A percentile compares a stretch with the other conserved stretches of the same genome.
Evolutionary conservation across 1,140 invertebrate genomes (phyloP).

Genomic region (Trichonephila clavipes): DNA sequence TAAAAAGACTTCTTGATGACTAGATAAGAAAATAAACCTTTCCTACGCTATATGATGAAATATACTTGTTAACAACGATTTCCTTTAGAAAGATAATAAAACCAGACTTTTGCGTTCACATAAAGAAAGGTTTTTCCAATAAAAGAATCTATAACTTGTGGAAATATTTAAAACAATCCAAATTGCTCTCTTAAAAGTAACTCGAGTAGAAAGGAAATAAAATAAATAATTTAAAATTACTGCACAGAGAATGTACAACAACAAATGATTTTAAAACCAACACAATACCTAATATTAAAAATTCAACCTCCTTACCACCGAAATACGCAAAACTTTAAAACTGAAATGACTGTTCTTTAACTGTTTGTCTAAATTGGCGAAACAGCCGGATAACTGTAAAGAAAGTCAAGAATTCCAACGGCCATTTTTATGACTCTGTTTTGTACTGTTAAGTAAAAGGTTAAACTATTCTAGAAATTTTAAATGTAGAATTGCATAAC

Average conservation of each 20-base stretch:
- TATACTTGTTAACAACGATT: no score
- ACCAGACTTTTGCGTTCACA: no score
- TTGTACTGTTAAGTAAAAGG: not conserved
- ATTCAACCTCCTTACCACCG: not conserved
- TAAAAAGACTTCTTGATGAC: no score
- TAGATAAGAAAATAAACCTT: no score
- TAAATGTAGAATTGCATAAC: not conserved
- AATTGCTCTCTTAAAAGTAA: not conserved
- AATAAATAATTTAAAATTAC: not conserved
- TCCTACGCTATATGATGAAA: no score
- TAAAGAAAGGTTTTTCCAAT: no score
- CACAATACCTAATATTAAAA: not conserved
- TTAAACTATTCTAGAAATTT: not conserved
- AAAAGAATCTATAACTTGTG: no score
- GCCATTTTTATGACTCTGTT: not conserved
- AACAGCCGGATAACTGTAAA: not conserved
- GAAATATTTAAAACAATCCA: not conserved
- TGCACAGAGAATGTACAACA: not conserved
- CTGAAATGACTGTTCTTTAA: not conserved
- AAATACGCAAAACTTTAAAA: not conserved
- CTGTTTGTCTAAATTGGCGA: not conserved
- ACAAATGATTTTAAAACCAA: not conserved
- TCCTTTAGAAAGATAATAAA: no score
- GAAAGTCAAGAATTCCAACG: not conserved
- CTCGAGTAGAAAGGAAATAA: not conserved